phyloP scores from a whole-genome alignment of 1,140 invertebrate species.

The Hirudo medicinalis region DNA sequence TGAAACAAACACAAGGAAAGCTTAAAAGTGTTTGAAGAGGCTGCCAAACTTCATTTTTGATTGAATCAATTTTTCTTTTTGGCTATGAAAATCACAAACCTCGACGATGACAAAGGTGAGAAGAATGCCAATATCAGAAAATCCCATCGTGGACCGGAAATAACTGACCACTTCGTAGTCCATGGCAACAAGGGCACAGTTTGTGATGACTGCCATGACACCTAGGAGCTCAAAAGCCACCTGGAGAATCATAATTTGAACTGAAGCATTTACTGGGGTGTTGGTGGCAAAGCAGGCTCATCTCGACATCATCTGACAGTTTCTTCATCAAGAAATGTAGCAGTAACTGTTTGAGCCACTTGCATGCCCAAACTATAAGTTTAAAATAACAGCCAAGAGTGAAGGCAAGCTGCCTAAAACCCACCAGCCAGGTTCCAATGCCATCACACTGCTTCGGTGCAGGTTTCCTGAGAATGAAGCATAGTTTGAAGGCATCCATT shows the following conservation, averaged over 20 bases:
- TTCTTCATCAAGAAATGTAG: no score
- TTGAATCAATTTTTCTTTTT: background rate
- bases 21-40: background rate
- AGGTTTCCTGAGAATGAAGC: slow-evolving; percentile 79
- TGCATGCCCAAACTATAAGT: no score
- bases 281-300: no score
- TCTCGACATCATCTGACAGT: no score
- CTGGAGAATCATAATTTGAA: slow-evolving; percentile 23
- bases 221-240: slow-evolving; percentile 75
- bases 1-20: slow-evolving; percentile 32
- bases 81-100: slow-evolving; percentile 30
- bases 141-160: slow-evolving; percentile 26
- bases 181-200: slow-evolving; percentile 85
- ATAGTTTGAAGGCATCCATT: slow-evolving; percentile 87
- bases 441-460: slow-evolving; percentile 73
- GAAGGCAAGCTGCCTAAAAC: slow-evolving; percentile 2
- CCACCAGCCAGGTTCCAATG: slow-evolving; percentile 90
- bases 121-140: slow-evolving; percentile 30
- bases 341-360: no score
- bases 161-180: slow-evolving; percentile 63
- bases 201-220: slow-evolving; percentile 78
- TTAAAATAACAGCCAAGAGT: no score
- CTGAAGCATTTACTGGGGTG: no score
- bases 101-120: slow-evolving; percentile 58
- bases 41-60: background rate